Conservation (phyloP, 2,888 invertebrate species). For the Lasioglossum figueresi region DNA sequence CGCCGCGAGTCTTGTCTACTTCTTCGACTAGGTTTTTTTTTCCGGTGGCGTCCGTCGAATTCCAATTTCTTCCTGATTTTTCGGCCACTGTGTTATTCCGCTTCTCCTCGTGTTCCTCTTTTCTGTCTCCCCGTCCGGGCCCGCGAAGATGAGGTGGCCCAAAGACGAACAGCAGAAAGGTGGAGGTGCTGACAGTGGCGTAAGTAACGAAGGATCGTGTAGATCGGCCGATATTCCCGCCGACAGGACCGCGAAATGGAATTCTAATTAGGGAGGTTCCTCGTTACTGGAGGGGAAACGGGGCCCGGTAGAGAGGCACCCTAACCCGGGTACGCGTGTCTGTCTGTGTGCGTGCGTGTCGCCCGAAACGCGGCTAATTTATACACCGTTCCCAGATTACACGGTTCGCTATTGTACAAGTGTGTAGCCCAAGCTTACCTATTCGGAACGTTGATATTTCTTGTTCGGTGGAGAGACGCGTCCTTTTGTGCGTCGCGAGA, state of each 20-base stretch:
- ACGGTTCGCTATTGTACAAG: background rate
- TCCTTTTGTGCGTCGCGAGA: conserved; percentile 13
- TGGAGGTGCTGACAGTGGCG: conserved; percentile 70
- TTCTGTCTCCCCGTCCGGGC: conserved; percentile 55
- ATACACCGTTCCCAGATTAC: conserved; percentile 30
- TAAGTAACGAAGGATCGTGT: conserved; percentile 68
- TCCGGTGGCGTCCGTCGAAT: conserved; percentile 5
- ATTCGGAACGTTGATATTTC: conserved; percentile 8
- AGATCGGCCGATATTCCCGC: conserved; percentile 61
- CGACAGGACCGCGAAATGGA: conserved; percentile 55
- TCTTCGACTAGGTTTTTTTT: conserved; percentile 27
- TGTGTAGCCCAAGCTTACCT: background rate
- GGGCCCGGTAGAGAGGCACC: no score
- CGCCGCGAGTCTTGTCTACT: background rate
- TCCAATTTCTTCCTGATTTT: conserved; percentile 11
- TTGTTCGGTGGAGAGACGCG: background rate
- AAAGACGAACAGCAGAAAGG: conserved; percentile 60
- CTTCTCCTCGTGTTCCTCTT: conserved; percentile 32
- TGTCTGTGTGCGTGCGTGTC: background rate
- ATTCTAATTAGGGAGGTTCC: conserved; percentile 55
- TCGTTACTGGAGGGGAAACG: conserved; percentile 31
- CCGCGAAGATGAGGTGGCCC: conserved; percentile 68
- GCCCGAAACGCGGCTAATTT: conserved; percentile 35
- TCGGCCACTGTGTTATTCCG: background rate
- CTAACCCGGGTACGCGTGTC: background rate